phyloP scores from a whole-genome alignment of 1,140 invertebrate species.

The Drosophila kikkawai region DNA sequence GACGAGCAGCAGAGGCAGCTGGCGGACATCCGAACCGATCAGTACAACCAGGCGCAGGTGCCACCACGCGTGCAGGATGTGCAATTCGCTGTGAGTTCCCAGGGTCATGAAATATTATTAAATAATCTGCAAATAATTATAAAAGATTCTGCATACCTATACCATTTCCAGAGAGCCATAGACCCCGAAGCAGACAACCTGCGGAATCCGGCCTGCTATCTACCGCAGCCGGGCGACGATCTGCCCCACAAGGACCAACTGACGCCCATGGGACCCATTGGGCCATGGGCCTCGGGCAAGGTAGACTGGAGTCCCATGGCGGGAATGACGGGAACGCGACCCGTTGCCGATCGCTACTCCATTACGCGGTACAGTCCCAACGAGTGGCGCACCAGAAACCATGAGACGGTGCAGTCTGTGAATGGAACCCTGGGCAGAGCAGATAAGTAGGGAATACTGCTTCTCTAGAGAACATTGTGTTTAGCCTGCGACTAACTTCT shows the following conservation, averaged over 20 bases:
- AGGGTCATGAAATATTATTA: background rate
- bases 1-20: constrained; percentile 64
- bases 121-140: background rate
- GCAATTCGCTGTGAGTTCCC: constrained; percentile 61
- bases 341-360: constrained; percentile 90
- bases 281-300: constrained; percentile 89
- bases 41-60: constrained; percentile 29
- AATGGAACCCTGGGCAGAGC: constrained; percentile 84
- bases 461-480: no score
- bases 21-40: constrained; percentile 47
- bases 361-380: constrained; percentile 89
- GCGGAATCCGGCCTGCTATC: constrained; percentile 85
- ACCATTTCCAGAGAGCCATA: constrained; percentile 41
- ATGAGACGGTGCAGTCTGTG: constrained; percentile 86
- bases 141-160: background rate
- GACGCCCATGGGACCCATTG: constrained; percentile 85
- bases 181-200: constrained; percentile 72
- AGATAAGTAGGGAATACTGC: constrained; percentile 48
- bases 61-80: constrained; percentile 38
- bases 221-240: constrained; percentile 86
- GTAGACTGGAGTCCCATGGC: constrained; percentile 89
- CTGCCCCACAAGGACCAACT: constrained; percentile 84
- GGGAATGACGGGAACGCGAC: constrained; percentile 89
- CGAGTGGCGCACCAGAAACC: constrained; percentile 89
- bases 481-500: no score